Base-by-base conservation (phyloP, 1,140 invertebrate species). In the Vanessa atalanta region DNA sequence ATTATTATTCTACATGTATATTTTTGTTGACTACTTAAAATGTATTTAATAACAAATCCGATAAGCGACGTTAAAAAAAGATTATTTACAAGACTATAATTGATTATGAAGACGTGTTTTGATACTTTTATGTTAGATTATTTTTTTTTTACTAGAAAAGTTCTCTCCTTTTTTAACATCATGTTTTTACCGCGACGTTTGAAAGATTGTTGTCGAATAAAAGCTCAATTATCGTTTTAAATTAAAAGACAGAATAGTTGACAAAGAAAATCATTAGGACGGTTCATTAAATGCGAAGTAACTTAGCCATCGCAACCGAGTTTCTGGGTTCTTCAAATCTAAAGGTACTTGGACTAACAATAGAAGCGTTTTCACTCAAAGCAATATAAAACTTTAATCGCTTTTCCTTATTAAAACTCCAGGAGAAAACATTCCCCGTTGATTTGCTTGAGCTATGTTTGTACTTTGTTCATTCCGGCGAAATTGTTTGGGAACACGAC, bases 401-500 rank as follows among this genome's bases (percentile, higher is more conserved):
- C 37, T 70, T 76, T 68, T 65, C 79, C 82, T 81, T 80, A 84
- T 83, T 82, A 86, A 83, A 86, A 86, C 70, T 83, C 75, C 14
- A 73, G 55, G 47, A 66, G 65, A 75, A 78, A 83, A 78, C 65
- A 75, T 77, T 79, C 77, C 75, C 76, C 75, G 76, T 78, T 83
- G 76, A 81, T 83, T 81, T 77, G 68, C 73, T 66, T 73, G 79
- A 79, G 60, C 72, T 73, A 77, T 80, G 79, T 81, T 79, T 75
- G 79, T 76, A 76, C 72, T 80, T 79, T 79, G 72, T 77, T 77
- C 70, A 64, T 66, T 72, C 51, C 75, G 61, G 57, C 63, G 72
- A 75, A 85, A 83, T 86, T 84, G 77, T 71, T 79, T 82, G 81
- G 76, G 67, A 82, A 82, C 83, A 85, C 69, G 72, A 72, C 77